Percentiles rank a stretch among this genome's conserved stretches.
phyloP scores from a whole-genome alignment of 2,113 vertebrate species.

The Crypturellus undulatus region DNA sequence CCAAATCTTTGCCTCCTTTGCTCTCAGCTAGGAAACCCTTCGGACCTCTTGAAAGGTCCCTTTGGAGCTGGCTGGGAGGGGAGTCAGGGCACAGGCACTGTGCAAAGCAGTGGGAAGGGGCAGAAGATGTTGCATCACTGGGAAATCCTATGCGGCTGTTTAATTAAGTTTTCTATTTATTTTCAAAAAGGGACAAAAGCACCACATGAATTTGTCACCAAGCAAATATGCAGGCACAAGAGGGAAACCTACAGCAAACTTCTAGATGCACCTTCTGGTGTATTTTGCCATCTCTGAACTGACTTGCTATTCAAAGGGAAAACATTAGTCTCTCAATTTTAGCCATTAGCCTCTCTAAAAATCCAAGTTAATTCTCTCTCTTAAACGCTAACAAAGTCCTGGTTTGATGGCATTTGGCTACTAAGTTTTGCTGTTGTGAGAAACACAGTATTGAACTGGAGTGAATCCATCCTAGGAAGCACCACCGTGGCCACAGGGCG shows the following conservation, averaged over 20 bases:
- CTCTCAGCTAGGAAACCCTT: background rate
- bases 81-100: background rate
- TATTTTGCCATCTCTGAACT: background rate
- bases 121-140: background rate
- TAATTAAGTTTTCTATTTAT: background rate
- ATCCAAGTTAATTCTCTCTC: background rate
- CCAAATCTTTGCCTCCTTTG: rapidly evolving
- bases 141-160: background rate
- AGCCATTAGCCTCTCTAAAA: background rate
- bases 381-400: background rate
- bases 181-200: background rate
- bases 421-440: background rate
- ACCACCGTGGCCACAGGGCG: background rate
- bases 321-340: background rate
- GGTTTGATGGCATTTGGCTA: background rate
- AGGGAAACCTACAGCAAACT: background rate
- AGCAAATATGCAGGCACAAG: background rate
- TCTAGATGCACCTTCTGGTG: rapidly evolving
- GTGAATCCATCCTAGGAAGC: background rate
- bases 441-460: background rate
- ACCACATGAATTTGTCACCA: background rate
- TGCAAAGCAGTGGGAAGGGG: background rate
- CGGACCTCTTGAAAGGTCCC: rapidly evolving
- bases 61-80: background rate
- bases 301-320: background rate